Percentiles rank a stretch among this genome's conserved stretches.
Evolutionary conservation across 2,113 vertebrate species (phyloP).

Genomic region (Ursus arctos): DNA sequence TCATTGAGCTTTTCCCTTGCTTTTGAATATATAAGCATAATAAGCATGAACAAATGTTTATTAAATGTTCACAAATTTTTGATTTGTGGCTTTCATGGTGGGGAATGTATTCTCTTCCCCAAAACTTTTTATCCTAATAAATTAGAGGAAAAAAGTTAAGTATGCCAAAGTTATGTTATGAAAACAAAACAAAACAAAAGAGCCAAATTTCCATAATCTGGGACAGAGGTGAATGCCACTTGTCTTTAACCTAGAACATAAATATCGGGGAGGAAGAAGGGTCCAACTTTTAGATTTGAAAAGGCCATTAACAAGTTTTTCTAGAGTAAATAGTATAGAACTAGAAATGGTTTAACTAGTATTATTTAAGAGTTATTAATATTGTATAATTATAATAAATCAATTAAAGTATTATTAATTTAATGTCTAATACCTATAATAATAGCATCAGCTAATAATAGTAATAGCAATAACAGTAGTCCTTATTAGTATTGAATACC

Average conservation of each 20-base stretch:
- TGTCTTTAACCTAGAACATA: too few species aligned
- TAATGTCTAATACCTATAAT: neutral
- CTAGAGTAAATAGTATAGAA: neutral
- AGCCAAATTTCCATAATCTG: neutral
- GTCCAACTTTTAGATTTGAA: neutral
- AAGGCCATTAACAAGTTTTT: neutral
- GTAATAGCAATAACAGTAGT: rapidly evolving
- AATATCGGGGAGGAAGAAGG: rapidly evolving
- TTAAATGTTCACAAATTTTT: neutral
- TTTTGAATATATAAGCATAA: neutral
- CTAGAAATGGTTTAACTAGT: neutral
- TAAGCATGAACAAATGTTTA: neutral
- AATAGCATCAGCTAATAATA: neutral
- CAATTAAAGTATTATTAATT: neutral
- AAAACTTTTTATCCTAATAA: neutral
- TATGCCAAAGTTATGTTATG: neutral
- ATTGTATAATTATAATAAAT: neutral
- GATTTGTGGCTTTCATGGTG: neutral
- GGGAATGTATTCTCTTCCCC: too few species aligned
- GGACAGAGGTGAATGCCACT: too few species aligned
- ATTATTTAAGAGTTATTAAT: neutral
- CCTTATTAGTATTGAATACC: neutral
- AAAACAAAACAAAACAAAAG: neutral
- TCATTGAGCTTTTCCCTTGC: neutral
- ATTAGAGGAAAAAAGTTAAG: neutral